Base-by-base conservation (phyloP, 2,113 vertebrate species). In the Myiozetetes cayanensis region DNA sequence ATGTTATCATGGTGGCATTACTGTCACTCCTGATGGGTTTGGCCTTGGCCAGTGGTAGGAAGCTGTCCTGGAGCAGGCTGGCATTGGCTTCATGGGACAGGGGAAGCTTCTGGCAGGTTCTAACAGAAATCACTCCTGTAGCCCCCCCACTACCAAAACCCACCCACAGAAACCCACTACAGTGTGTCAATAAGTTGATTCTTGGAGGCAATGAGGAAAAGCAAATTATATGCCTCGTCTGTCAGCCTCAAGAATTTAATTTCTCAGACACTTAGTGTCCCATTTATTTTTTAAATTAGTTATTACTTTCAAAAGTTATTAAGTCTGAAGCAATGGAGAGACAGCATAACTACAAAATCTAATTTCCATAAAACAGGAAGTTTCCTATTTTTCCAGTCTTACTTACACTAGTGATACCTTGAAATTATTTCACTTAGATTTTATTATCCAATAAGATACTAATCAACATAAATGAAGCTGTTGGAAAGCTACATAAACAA, bases 271-370 rank as follows among this genome's bases (percentile, higher is more conserved):
- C 19, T 47, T 65, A 44, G 21, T 62, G 44, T 70, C 22, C 14
- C 24, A 44, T 87, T 93, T 81, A 31, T 65, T 93, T 96, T 95
- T 93, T n/a, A 56, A 92, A 68, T 68, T 73, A 82, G 23, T 87
- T 74, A 44, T 62, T 89, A 44, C 37, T 77, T 94, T 93, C 85
- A 74, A 33, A 85, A 78, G n/a, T 73, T 74, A 56, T 56, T 70
- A 81, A 41, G 20, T 81, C 61, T 78, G 77, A 93, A 81, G 85
- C 81, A 89, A 74, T 23, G 6, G 41, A 93, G 63, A 73, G 73
- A 50, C 43, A 62, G 24, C 30, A 21, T 67, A 81, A 66, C 70
- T 63, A 71, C 37, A 63, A 94, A 95, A 89, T 87, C 16, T 74
- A n/a, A 89, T 89, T 89, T 78, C 12, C 41, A 44, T 70, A 63